phyloP scores from a whole-genome alignment of 35 echinoderm and acorn worm genomes.

The Ophioderma brevispina region DNA sequence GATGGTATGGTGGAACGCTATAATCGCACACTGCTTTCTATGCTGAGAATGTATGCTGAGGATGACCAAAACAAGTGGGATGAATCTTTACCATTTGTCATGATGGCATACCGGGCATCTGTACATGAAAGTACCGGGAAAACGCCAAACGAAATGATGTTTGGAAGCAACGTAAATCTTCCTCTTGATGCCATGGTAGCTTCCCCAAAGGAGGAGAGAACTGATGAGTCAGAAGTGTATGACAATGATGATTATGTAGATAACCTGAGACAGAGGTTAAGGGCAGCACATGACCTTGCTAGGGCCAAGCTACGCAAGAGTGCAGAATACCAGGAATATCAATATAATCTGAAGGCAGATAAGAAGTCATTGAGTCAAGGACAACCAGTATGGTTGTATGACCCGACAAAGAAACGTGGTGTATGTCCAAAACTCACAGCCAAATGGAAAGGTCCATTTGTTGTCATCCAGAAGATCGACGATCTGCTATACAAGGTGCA shows the following conservation, averaged over 20 bases:
- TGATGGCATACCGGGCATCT: constrained; percentile 14
- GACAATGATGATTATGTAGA: neutral
- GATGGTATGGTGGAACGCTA: constrained; percentile 65
- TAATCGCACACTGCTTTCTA: constrained; percentile 34
- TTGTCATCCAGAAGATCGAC: neutral
- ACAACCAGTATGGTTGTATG: constrained; percentile 41
- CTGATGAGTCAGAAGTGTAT: too few relatives aligned
- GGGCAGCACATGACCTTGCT: neutral
- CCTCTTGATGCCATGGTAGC: constrained; percentile 6
- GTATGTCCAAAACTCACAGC: neutral
- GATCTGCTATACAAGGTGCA: constrained; percentile 28
- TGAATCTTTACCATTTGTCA: constrained; percentile 17
- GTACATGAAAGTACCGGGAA: constrained; percentile 41
- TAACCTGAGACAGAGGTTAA: neutral
- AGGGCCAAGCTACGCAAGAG: neutral
- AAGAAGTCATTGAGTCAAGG: neutral
- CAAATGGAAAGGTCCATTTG: neutral
- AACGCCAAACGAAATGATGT: constrained; percentile 45
- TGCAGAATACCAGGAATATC: neutral
- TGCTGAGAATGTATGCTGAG: constrained; percentile 33
- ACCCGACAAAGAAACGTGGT: constrained; percentile 16
- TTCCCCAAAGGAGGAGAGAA: neutral
- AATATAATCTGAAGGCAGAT: neutral
- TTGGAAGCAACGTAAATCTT: constrained; percentile 9
- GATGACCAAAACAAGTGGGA: constrained; percentile 50